Evolutionary conservation across 2,113 vertebrate species (phyloP), one percentile per base, ranked within the genome.

Genomic region (Pungitius pungitius): DNA sequence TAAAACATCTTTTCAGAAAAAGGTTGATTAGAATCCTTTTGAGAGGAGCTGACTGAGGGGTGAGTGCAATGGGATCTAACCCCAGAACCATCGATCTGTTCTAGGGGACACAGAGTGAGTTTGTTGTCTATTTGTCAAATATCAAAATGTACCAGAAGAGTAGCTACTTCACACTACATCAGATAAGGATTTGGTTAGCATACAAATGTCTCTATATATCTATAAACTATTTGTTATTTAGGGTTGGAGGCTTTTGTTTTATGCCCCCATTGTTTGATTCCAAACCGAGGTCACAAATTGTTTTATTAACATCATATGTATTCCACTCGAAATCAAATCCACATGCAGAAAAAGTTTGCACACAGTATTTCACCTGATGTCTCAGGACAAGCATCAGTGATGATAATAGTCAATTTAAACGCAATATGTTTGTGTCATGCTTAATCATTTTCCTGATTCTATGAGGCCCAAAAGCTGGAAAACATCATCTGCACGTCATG

Each of bases 361-460:
- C 24, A 18, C 5, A 0, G 13, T 12, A n/a, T 57, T 42, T 63
- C 17, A 66, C 24, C 0, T 11, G 22, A 47, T 27, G 49, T 11
- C 30, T 2, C 8, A 5, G 13, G 1, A 52, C 55, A 30, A 40
- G 49, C 24, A 22, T 51, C 45, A 43, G 18, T 57, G 8, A 58
- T 35, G 20, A 66, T 75, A 27, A 69, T 10, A 8, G 35, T 45
- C 0, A 42, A 51, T 77, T 67, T 8, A 33, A 47, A 22, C 1
- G 42, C 27, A 5, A 39, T 52, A 77, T 6, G 0, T 24, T 58
- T 51, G 8, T 47, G 43, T 63, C 68, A 24, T 47, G 17, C 11
- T 69, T 55, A 47, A 37, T n/a, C 61, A 40, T 61, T 37, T 61
- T 65, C 9, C 22, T 74, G 15, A 72, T 75, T 72, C 51, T 0